Conservation (phyloP, 2,113 vertebrate genomes). For the Oncorhynchus masou region DNA sequence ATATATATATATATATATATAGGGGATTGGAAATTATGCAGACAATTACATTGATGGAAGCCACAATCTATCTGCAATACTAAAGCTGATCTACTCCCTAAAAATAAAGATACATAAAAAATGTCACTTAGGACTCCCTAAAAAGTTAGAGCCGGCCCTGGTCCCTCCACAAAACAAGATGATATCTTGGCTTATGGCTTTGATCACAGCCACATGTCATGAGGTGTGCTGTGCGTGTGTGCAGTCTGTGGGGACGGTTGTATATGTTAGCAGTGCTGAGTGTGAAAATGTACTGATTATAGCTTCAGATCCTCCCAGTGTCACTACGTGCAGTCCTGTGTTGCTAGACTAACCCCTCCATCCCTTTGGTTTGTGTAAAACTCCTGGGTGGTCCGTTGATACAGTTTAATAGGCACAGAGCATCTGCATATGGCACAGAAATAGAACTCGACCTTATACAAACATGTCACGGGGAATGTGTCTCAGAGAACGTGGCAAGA, state of each 20-base stretch:
- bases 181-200: neutral
- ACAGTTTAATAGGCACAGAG: constrained; percentile 52
- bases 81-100: no score
- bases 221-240: neutral
- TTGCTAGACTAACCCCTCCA: constrained; percentile 29
- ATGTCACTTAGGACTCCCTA: no score
- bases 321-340: constrained; percentile 35
- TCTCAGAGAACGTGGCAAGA: constrained; percentile 3
- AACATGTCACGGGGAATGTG: constrained; percentile 44
- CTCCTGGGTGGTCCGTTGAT: constrained; percentile 75
- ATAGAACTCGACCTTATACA: constrained; percentile 54
- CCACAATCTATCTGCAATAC: no score
- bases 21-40: no score
- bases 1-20: no score
- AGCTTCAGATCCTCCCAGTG: constrained; percentile 50
- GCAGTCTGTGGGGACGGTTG: constrained; percentile 43
- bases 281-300: constrained; percentile 57
- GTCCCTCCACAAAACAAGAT: constrained; percentile 3
- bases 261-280: constrained; percentile 32
- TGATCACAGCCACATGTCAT: constrained; percentile 17
- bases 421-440: constrained; percentile 51
- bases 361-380: constrained; percentile 53
- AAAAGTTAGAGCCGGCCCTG: no score
- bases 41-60: no score
- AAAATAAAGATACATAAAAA: no score